Base-by-base conservation (phyloP, 2,888 invertebrate species). In the Sabatieria punctata region DNA sequence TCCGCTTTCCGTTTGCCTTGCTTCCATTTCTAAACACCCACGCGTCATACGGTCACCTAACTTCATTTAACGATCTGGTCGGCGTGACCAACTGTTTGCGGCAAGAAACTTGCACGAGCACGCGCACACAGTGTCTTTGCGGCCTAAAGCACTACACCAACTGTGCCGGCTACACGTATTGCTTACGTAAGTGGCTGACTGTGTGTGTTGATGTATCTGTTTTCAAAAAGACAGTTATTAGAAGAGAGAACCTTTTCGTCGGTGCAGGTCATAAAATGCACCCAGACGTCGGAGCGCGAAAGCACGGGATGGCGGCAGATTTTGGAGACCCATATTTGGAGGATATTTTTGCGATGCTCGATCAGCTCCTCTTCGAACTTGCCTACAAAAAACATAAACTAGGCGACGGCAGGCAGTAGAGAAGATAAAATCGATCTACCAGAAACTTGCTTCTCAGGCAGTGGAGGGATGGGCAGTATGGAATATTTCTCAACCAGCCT, bases 401-500 rank as follows among this genome's bases (percentile, higher is more conserved):
- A n/a, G 33, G 33, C 13, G 33, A n/a, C 13, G 33, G 33, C 13
- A n/a, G 33, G 33, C 33, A 33, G 33, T 11, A 33, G 33, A n/a
- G 33, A n/a, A 33, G 33, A 33, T 13, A 33, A n/a, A 33, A 24
- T n/a, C 8, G 15, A 38, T 46, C 36, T 36, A 74, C 76, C 77
- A 35, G 91, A 83, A 53, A 97, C 86, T 68, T 93, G 89, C 71
- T 97, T 97, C 65, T 95, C 95, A 13, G 97, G 97, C 52, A 97
- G 68, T 1, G 95, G 93, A 48, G 97, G 95, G 59, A 95, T 82
- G 2, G 91, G 86, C 60, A 95, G 80, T 45, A 91, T 76, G 55
- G 85, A 80, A 68, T 85, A 97, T 69, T 97, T 97, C 56, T 85
- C 85, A 58, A 81, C 80, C 52, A 97, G 71, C 56, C 91, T 76